phyloP scores from a whole-genome alignment of 1,140 invertebrate genomes.

The Bombus picipes region DNA sequence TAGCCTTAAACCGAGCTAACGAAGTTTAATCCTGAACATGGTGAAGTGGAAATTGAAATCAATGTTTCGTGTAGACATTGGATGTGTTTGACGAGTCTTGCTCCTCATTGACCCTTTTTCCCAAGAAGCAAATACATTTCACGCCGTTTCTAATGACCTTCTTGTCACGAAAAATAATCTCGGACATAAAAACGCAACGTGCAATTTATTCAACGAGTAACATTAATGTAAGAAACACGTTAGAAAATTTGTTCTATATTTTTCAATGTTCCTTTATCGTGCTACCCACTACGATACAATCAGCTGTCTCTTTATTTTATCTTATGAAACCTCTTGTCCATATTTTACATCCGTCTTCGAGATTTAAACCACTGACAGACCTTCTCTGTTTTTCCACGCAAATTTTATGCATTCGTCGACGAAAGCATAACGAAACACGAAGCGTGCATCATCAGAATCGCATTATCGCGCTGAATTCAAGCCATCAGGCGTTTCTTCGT shows the following conservation, averaged over 20 bases:
- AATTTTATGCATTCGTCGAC: not conserved
- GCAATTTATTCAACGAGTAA: not conserved
- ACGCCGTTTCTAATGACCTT: not conserved
- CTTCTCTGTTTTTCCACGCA: not conserved
- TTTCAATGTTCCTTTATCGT: no score
- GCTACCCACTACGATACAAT: no score
- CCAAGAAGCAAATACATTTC: not conserved
- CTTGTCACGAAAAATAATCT: not conserved
- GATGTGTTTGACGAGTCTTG: not conserved
- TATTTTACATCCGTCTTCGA: not conserved
- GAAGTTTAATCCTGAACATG: not conserved
- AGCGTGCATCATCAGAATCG: not conserved
- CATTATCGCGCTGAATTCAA: not conserved
- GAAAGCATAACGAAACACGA: not conserved
- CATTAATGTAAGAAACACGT: not conserved
- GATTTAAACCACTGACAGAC: not conserved
- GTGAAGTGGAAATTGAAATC: not conserved
- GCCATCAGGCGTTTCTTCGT: not conserved
- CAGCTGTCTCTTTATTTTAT: no score
- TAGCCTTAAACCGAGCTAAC: not conserved
- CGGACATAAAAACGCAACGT: not conserved
- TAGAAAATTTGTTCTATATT: no score
- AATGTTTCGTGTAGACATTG: constrained; percentile 15
- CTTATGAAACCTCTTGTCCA: no score
- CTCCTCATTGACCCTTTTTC: not conserved